Base-by-base conservation (phyloP, 2,797 vertebrate genomes). In the Lindbergichthys nudifrons region DNA sequence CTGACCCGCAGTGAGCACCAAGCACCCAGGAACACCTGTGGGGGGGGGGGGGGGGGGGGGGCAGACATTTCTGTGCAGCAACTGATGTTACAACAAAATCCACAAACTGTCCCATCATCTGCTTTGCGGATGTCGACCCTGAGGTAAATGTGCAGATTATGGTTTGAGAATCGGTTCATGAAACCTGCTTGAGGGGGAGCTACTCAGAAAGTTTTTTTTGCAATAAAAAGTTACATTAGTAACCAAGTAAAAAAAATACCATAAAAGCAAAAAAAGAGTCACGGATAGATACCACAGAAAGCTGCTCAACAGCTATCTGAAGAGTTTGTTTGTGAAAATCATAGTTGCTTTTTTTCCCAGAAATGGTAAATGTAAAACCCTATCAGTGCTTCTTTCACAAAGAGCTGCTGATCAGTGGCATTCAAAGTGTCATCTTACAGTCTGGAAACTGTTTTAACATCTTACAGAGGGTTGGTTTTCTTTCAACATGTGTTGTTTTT, bases 71-170 rank as follows among this genome's bases (percentile, higher is more conserved):
- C 73, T 72, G 80, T 87, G 82, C 77, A 64, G 72, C 62, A 66
- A 79, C 64, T 43, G 65, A 81, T 81, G 81, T 82, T 75, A 73
- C 19, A 74, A 81, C 62, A 73, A 87, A 88, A 88, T 83, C 85
- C 71, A 87, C 77, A 88, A 87, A 91, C 82, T 89, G 85, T 88
- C 82, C 77, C 75, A 48, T 84, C 32, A 75, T 88, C 84, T 89
- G 89, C 84, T 87, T 85, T 81, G 81, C 82, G 81, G 87, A 91
- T 81, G 85, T 87, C 56, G 61, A 92, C 90, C 93, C 93, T 94
- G 92, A 94, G 92, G 92, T 93, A 93, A 92, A 92, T 93, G 90
- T 93, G 91, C 89, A 88, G 91, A 88, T 78, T 85, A 86, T 84
- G 89, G 87, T 88, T 87, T 82, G 81, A 79, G 72, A 91, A 85